Conservation (phyloP, 2,888 invertebrate species). For the Blastobasis lacticolella region DNA sequence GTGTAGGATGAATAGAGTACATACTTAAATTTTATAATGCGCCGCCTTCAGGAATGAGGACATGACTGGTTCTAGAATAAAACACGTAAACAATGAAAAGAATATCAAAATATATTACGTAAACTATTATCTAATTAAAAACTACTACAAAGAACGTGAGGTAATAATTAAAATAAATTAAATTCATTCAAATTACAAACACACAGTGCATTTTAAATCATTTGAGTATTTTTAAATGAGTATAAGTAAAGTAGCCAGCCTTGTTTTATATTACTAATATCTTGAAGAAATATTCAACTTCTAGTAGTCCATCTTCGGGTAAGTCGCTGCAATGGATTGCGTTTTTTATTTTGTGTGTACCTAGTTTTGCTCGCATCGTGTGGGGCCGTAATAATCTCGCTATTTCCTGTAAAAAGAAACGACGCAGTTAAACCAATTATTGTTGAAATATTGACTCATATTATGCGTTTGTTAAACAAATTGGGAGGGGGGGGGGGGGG, state of each 20-base stretch:
- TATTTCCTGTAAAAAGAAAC: slow-evolving; percentile 78
- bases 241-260: slow-evolving; percentile 14
- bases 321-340: slow-evolving; percentile 96
- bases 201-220: background rate
- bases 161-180: too few species aligned
- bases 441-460: background rate
- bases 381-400: slow-evolving; percentile 88
- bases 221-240: slow-evolving; percentile 8
- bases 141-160: too few species aligned
- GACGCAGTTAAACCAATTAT: background rate
- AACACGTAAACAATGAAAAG: too few species aligned
- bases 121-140: too few species aligned
- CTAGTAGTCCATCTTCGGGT: slow-evolving; percentile 87
- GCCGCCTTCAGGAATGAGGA: too few species aligned
- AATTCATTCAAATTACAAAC: too few species aligned
- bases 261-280: slow-evolving; percentile 68
- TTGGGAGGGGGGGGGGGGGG: too few species aligned
- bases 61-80: too few species aligned
- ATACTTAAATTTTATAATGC: too few species aligned
- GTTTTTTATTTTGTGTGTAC: slow-evolving; percentile 87
- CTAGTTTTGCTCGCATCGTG: slow-evolving; percentile 88
- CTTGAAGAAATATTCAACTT: slow-evolving; percentile 88
- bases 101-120: too few species aligned
- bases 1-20: too few species aligned
- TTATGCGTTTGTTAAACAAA: too few species aligned